Percentiles rank a stretch among this genome's conserved stretches.
phyloP scores from a whole-genome alignment of 2,888 invertebrate species.

The Drosophila picticornis region DNA sequence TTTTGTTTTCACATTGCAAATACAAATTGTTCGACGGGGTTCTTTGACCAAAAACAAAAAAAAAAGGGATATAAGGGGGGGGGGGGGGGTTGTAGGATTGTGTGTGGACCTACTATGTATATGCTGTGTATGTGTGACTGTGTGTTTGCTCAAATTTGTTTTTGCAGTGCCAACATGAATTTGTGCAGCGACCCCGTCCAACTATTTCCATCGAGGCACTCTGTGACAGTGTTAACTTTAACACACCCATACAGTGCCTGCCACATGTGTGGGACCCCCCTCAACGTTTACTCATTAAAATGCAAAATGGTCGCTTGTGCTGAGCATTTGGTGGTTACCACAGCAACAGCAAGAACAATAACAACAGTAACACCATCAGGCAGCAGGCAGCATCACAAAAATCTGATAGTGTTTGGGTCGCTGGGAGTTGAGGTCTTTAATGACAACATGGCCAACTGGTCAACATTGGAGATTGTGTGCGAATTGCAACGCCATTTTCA shows the following conservation, averaged over 20 bases:
- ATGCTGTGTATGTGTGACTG: no score
- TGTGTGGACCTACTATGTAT: not conserved
- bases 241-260: slow-evolving; percentile 9
- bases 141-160: slow-evolving; percentile 59
- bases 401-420: slow-evolving; percentile 47
- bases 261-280: slow-evolving; percentile 3
- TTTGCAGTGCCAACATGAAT: slow-evolving; percentile 48
- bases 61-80: not conserved
- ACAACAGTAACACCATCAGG: not conserved
- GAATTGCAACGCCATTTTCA: slow-evolving; percentile 71
- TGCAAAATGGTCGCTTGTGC: slow-evolving; percentile 70
- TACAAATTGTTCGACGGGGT: slow-evolving; percentile 67
- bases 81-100: accelerated
- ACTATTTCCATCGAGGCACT: slow-evolving; percentile 31
- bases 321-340: slow-evolving; percentile 48
- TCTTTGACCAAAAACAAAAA: slow-evolving; percentile 1
- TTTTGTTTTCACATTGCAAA: slow-evolving; percentile 76
- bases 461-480: slow-evolving; percentile 50
- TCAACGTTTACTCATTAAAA: slow-evolving; percentile 76
- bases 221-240: slow-evolving; percentile 50
- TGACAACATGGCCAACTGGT: slow-evolving; percentile 55
- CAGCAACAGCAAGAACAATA: slow-evolving; percentile 17
- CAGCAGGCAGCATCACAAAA: slow-evolving; percentile 5
- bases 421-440: slow-evolving; percentile 57
- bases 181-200: not conserved